Conservation (phyloP, 2,888 invertebrate species). For the Agriopis leucophaearia region DNA sequence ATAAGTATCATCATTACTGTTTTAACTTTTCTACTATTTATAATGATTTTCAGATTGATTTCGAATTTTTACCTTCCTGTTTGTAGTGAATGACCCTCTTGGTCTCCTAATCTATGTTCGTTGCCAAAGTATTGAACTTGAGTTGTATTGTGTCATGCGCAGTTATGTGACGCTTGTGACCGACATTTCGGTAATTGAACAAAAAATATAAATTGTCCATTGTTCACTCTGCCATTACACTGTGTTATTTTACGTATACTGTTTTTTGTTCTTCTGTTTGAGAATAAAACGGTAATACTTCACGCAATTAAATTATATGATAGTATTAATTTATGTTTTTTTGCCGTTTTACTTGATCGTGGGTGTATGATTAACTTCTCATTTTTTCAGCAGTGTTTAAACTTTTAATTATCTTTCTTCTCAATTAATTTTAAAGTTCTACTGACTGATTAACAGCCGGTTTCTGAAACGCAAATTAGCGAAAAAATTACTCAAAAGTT, state of each 20-base stretch:
- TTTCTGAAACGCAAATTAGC: too few species aligned
- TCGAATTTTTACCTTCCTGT: neutral
- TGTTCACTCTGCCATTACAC: conserved; percentile 48
- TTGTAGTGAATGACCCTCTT: conserved; percentile 11
- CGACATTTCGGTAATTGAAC: conserved; percentile 68
- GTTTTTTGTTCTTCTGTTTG: conserved; percentile 26
- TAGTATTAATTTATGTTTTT: conserved; percentile 17
- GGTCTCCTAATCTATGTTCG: conserved; percentile 49
- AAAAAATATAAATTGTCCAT: conserved; percentile 67
- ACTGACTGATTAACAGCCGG: neutral
- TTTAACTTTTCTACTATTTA: too few species aligned
- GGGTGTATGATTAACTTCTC: conserved; percentile 3
- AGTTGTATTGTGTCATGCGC: conserved; percentile 74
- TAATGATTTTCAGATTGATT: too few species aligned
- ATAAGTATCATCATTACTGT: too few species aligned
- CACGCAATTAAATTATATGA: conserved; percentile 20
- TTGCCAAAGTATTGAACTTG: conserved; percentile 69
- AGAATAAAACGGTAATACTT: conserved; percentile 30
- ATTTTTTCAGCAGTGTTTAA: neutral
- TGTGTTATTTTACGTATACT: conserved; percentile 29
- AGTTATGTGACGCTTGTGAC: conserved; percentile 78
- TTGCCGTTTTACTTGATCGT: conserved; percentile 5
- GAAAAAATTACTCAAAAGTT: too few species aligned
- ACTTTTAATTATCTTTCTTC: neutral
- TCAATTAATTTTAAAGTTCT: neutral